phyloP scores from a whole-genome alignment of 2,888 invertebrate species.

The Heliconius sara region DNA sequence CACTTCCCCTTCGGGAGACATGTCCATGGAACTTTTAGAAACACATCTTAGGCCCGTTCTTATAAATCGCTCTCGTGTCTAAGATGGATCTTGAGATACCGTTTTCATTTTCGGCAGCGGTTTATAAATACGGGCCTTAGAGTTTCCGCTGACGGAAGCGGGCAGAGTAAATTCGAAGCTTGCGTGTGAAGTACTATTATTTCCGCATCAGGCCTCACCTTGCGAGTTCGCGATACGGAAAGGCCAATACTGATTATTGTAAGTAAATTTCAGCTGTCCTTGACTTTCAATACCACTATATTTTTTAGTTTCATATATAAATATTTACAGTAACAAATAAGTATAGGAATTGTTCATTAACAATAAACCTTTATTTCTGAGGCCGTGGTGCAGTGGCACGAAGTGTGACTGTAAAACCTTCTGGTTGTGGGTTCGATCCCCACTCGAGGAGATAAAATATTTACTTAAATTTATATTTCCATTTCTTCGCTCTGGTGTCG shows the following conservation, averaged over 20 bases:
- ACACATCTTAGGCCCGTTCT: not conserved
- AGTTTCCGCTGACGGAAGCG: not conserved
- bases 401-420: too few species aligned
- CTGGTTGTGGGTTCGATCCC: too few species aligned
- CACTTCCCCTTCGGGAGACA: too few species aligned
- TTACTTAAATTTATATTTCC: too few species aligned
- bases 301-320: not conserved
- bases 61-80: too few species aligned
- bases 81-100: too few species aligned
- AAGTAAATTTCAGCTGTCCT: conserved; percentile 61
- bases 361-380: too few species aligned
- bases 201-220: conserved; percentile 68
- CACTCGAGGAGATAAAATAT: too few species aligned
- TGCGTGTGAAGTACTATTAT: conserved; percentile 69
- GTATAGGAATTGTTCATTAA: too few species aligned
- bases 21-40: not conserved
- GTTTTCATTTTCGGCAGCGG: too few species aligned
- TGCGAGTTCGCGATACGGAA: conserved; percentile 58
- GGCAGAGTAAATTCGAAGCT: conserved; percentile 58
- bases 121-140: not conserved
- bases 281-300: conserved; percentile 41
- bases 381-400: too few species aligned
- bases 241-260: conserved; percentile 62
- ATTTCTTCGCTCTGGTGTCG: too few species aligned
- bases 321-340: not conserved